Evolutionary conservation across 2,888 invertebrate genomes (phyloP), one percentile per base, ranked within the genome.

Genomic region (Prosopocoilus inquinatus): DNA sequence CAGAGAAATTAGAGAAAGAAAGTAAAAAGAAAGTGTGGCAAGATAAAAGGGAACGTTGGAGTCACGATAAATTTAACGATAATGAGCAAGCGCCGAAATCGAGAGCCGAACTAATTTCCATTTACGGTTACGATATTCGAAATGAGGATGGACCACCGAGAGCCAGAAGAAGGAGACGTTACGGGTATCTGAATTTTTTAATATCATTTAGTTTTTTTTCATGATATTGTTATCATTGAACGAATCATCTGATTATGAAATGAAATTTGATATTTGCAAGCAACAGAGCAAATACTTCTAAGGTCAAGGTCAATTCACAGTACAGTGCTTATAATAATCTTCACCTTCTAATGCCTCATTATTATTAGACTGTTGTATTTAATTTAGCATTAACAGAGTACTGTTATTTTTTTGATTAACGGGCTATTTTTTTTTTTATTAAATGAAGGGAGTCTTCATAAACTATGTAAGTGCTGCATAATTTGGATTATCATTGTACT

Each of bases 71-170:
- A 67, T 96, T 84, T 72, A 87, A 89, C 65, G 89, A 90, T 67
- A 82, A 82, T 50, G 87, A 88, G 55, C 90, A 98, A 80, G 85
- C 87, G 46, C 95, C 95, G 5, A 96, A 96, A 78, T 86, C 89
- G 34, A 83, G 88, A 34, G 85, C 91, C 33, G 96, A 96, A 77
- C 73, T 96, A 50, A 86, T 94, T 9, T 83, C 89, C 0, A 84
- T 89, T 50, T 96, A 96, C 75, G 96, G 96, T 0, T 97, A 96
- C 75, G 96, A 98, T 70, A 97, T 97, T 61, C 82, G 96, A 47
- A 91, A 90, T 68, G 95, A 95, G 73, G 94, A 94, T 70, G 91
- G 91, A 0, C 91, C 95, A 1, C 95, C 95, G 0, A 86, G 92
- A 68, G 91, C 94, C 0, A 80, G 94, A 50, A 84, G 94, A 63